Percentiles rank a stretch among this genome's conserved stretches.
These are phyloP conservation scores for Cyphomyrus discorhynchus DNA, from an alignment of 2,113 vertebrate genomes.

Conservation along the genomic window DNA sequence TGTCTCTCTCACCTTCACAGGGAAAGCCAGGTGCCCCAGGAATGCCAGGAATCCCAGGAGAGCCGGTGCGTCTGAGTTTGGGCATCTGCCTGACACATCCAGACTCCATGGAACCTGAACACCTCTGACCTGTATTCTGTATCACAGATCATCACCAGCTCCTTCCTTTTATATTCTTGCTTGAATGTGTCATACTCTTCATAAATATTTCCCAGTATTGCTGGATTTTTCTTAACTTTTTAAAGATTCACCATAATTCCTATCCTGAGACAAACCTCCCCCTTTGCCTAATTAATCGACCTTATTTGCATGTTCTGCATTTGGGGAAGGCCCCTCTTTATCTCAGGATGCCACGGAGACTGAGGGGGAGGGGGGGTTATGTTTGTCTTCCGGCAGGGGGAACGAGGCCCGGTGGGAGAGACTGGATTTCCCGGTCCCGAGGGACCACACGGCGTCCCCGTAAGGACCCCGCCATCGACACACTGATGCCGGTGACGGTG, in stretches of 20 bases:
- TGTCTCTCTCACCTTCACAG: conserved; percentile 47
- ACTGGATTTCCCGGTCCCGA: conserved; percentile 91
- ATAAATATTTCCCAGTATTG: not conserved
- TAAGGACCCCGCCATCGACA: conserved; percentile 54
- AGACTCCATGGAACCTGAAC: not conserved
- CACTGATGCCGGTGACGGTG: not conserved
- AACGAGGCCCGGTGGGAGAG: conserved; percentile 86
- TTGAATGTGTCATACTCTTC: not conserved
- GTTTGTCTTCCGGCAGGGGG: conserved; percentile 67
- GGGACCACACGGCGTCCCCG: conserved; percentile 79
- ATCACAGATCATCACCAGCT: not conserved
- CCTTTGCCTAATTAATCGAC: not conserved
- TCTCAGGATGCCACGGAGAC: conserved; percentile 18
- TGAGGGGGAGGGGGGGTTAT: conserved; percentile 36
- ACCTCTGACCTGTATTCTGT: not conserved
- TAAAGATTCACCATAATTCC: not conserved
- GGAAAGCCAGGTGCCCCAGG: conserved; percentile 79
- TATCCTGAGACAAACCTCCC: not conserved
- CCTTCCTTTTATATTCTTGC: not conserved
- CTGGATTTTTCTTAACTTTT: not conserved
- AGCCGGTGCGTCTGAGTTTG: conserved; percentile 81
- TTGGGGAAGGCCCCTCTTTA: conserved; percentile 21
- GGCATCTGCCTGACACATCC: not conserved
- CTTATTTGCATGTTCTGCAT: not conserved
- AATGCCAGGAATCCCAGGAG: conserved; percentile 78